phyloP scores from a whole-genome alignment of 2,797 vertebrate species.

The Cynopterus sphinx region DNA sequence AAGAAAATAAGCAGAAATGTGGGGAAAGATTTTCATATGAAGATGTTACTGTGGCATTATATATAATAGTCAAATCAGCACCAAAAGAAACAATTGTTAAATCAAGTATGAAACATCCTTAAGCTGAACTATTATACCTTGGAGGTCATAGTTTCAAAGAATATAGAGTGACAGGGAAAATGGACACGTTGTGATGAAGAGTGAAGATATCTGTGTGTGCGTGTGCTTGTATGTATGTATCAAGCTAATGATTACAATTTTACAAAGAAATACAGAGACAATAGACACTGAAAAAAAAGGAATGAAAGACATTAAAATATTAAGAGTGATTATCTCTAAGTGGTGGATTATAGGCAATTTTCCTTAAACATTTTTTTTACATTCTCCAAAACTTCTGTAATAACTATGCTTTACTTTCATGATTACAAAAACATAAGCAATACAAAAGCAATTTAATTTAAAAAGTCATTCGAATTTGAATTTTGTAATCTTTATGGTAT shows the following conservation, averaged over 20 bases:
- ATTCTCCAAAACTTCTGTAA: background rate
- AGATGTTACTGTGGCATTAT: background rate
- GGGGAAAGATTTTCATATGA: background rate
- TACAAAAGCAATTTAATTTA: background rate
- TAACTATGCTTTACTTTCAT: background rate
- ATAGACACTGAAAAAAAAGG: background rate
- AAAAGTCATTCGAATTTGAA: background rate
- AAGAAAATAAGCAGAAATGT: background rate
- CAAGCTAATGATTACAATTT: background rate
- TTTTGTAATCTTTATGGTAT: background rate
- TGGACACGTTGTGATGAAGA: background rate
- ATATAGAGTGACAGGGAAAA: background rate
- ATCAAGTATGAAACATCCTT: background rate
- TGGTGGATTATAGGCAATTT: background rate
- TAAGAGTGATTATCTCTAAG: background rate
- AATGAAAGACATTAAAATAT: background rate
- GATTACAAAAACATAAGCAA: background rate
- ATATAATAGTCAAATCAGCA: background rate
- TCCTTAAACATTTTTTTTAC: background rate
- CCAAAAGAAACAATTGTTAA: background rate
- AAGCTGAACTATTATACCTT: background rate
- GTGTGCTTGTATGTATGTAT: background rate
- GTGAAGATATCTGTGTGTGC: background rate
- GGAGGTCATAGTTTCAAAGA: background rate
- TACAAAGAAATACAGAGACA: background rate